phyloP scores from a whole-genome alignment of 2,797 vertebrate species.

The Microctenopoma lineatum region DNA sequence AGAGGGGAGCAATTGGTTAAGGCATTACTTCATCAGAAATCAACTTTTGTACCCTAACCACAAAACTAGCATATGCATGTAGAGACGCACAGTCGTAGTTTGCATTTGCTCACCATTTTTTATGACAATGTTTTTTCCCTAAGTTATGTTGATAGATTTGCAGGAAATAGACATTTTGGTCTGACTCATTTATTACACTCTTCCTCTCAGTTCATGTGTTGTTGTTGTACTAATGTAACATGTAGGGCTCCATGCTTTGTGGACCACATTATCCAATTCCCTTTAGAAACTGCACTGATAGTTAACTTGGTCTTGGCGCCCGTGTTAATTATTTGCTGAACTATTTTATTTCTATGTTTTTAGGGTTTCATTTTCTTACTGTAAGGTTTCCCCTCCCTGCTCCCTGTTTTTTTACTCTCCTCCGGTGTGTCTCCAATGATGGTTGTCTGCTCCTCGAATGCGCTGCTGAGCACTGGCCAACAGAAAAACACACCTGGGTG shows the following conservation, averaged over 20 bases:
- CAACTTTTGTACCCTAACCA: too few relatives aligned
- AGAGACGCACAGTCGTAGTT: too few relatives aligned
- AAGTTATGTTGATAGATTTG: too few relatives aligned
- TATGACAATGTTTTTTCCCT: too few relatives aligned
- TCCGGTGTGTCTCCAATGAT: constrained; percentile 50
- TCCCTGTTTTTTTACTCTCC: constrained; percentile 23
- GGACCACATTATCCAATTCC: too few relatives aligned
- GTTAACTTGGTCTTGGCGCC: background rate
- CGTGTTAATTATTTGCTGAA: background rate
- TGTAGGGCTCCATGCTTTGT: too few relatives aligned
- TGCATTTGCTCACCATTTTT: too few relatives aligned
- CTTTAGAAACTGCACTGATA: background rate
- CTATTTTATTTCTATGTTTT: background rate
- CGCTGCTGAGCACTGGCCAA: constrained; percentile 78
- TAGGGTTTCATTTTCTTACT: constrained; percentile 10
- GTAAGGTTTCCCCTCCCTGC: constrained; percentile 19
- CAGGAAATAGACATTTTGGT: too few relatives aligned
- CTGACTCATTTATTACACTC: too few relatives aligned
- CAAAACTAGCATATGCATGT: background rate
- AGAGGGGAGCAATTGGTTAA: background rate
- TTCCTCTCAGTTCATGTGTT: too few relatives aligned
- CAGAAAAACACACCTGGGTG: constrained; percentile 84
- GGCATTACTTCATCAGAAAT: background rate
- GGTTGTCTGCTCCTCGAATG: constrained; percentile 74
- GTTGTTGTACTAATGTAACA: too few relatives aligned